These are phyloP conservation scores for Bimastos eiseni DNA, from an alignment of 2,888 invertebrate species.

Conservation along the genomic window DNA sequence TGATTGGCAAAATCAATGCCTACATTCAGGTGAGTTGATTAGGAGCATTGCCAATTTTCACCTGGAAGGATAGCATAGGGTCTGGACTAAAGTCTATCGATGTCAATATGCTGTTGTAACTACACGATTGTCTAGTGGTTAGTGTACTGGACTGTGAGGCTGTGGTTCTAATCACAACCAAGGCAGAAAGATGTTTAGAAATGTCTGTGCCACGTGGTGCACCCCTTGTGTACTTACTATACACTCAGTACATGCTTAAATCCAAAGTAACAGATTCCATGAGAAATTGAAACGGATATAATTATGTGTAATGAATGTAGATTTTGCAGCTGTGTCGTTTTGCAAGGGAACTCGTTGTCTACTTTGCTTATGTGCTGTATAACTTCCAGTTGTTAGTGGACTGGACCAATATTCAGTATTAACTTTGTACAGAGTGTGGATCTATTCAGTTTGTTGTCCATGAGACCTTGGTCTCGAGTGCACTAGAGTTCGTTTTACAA, in stretches of 20 bases:
- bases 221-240: too few species aligned
- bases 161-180: too few species aligned
- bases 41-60: neutral
- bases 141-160: too few species aligned
- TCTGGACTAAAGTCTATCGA: too few species aligned
- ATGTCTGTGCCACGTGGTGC: too few species aligned
- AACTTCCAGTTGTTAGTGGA: neutral
- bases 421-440: neutral
- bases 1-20: constrained; percentile 34
- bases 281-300: neutral
- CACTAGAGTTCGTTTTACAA: too few species aligned
- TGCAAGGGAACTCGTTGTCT: neutral
- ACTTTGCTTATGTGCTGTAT: neutral
- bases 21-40: constrained; percentile 30
- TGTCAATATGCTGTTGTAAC: too few species aligned
- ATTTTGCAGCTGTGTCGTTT: neutral
- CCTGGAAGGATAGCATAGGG: too few species aligned
- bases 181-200: too few species aligned
- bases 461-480: too few species aligned
- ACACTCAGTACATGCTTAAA: neutral
- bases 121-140: too few species aligned
- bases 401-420: neutral
- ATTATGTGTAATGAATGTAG: neutral
- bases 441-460: neutral
- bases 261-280: neutral